Conservation (phyloP, 2,888 invertebrate genomes). For the Brachypalpus laphriformis region DNA sequence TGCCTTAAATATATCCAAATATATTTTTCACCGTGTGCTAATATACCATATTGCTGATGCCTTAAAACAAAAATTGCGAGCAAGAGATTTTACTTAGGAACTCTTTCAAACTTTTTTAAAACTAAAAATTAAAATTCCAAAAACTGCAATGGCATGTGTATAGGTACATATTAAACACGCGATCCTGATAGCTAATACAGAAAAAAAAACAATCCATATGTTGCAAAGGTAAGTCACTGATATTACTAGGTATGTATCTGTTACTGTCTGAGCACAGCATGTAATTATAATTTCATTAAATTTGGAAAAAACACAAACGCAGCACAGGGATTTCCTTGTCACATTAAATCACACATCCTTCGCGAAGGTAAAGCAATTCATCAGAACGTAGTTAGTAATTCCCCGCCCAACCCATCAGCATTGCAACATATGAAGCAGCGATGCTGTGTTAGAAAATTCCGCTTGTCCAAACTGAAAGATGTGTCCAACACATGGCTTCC, state of each 20-base stretch:
- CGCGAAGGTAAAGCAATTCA: constrained; percentile 56
- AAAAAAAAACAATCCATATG: too few relatives aligned
- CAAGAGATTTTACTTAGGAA: too few relatives aligned
- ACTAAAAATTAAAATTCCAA: too few relatives aligned
- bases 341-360: constrained; percentile 22
- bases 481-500: constrained; percentile 60
- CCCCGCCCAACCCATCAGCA: constrained; percentile 42
- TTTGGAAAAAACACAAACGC: constrained; percentile 48
- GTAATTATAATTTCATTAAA: constrained; percentile 38
- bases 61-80: too few relatives aligned
- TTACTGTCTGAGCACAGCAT: neutral
- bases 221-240: neutral
- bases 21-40: too few relatives aligned
- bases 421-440: constrained; percentile 55
- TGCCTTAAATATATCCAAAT: too few relatives aligned
- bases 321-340: constrained; percentile 41
- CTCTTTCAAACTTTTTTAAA: too few relatives aligned
- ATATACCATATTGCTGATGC: too few relatives aligned
- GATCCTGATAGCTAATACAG: too few relatives aligned
- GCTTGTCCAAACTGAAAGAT: neutral
- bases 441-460: constrained; percentile 18
- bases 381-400: constrained; percentile 41
- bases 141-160: too few relatives aligned
- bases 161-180: too few relatives aligned
- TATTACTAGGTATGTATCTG: neutral